A percentile compares a stretch with the other conserved stretches of the same genome.
Evolutionary conservation across 1,140 invertebrate genomes (phyloP).

Genomic region (Episyrphus balteatus): DNA sequence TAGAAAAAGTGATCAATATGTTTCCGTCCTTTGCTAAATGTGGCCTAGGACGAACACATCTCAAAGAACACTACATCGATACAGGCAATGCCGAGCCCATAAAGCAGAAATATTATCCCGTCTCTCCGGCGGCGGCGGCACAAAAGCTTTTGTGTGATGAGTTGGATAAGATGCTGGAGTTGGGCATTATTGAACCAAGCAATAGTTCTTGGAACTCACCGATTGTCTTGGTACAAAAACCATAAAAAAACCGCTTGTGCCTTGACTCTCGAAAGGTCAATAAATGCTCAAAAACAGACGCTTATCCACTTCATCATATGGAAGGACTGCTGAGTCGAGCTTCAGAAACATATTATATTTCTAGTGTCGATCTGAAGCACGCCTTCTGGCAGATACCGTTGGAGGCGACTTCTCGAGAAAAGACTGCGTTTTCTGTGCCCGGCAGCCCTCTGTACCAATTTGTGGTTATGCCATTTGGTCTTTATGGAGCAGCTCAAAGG

Average conservation of each 20-base stretch:
- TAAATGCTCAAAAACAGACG: slow-evolving; percentile 20
- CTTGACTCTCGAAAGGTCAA: slow-evolving; percentile 32
- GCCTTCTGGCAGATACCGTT: slow-evolving; percentile 32
- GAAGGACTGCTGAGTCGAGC: slow-evolving; percentile 34
- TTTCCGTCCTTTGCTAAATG: too few relatives aligned
- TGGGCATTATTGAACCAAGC: slow-evolving; percentile 11
- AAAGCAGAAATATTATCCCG: too few relatives aligned
- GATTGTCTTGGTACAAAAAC: slow-evolving; percentile 4
- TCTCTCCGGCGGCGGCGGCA: too few relatives aligned
- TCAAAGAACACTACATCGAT: too few relatives aligned
- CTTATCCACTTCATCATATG: slow-evolving; percentile 37
- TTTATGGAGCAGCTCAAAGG: background rate
- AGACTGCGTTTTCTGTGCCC: slow-evolving; percentile 37
- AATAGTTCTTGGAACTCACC: slow-evolving; percentile 21
- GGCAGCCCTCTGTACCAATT: slow-evolving; percentile 34
- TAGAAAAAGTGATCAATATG: too few relatives aligned
- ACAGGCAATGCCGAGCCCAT: too few relatives aligned
- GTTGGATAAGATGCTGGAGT: slow-evolving; percentile 7
- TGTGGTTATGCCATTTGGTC: slow-evolving; percentile 10
- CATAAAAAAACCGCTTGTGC: slow-evolving; percentile 18
- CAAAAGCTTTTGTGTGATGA: background rate
- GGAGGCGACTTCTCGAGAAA: slow-evolving; percentile 13
- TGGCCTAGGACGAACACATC: too few relatives aligned
- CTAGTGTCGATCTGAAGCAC: slow-evolving; percentile 26
- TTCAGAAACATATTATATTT: slow-evolving; percentile 19